Base-by-base conservation (phyloP, 2,797 vertebrate species). In the Hoplostethus atlanticus region DNA sequence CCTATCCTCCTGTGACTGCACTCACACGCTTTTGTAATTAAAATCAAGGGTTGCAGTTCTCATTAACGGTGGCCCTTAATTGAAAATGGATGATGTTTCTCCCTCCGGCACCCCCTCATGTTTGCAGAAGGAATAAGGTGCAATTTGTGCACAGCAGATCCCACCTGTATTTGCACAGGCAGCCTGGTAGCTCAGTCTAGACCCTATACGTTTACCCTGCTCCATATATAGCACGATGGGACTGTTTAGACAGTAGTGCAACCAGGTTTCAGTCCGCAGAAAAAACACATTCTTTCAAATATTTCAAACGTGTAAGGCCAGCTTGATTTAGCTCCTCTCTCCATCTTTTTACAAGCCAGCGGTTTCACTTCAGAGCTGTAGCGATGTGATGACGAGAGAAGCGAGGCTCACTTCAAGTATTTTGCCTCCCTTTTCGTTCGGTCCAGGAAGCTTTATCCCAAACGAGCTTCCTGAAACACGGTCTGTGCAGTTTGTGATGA, bases 81-180 rank as follows among this genome's bases (percentile, higher is more conserved):
- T 86, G 65, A 79, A 84, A 84, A 82, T 69, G 34, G 75, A 71
- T 50, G 28, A 46, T 47, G 42, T 65, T 76, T 62, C 31, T n/a
- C 56, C 62, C 62, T 5, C 40, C 46, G 75, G 60, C 58, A 15
- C 54, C 68, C 1, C 30, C 64, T 56, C 8, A 58, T 81, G 76
- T 87, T 81, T 87, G 55, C 57, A 44, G 7, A 28, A 79, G 54
- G 36, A 73, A 73, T 38, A 62, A 63, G 62, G 66, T 42, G 48
- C 72, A 68, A 12, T 84, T 81, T 85, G 57, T 73, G 68, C 61
- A 36, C 63, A 47, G 60, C 31, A 51, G 34, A 74, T 62, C 64
- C 76, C 80, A 55, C 65, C 28, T 79, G 64, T 85, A 71, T 89
- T 87, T 87, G 84, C 76, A 76, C 84, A 87, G 87, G 68, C 70